A percentile compares a stretch with the other conserved stretches of the same genome.
Evolutionary conservation across 2,113 vertebrate genomes (phyloP).

Genomic region (Morone chrysops): DNA sequence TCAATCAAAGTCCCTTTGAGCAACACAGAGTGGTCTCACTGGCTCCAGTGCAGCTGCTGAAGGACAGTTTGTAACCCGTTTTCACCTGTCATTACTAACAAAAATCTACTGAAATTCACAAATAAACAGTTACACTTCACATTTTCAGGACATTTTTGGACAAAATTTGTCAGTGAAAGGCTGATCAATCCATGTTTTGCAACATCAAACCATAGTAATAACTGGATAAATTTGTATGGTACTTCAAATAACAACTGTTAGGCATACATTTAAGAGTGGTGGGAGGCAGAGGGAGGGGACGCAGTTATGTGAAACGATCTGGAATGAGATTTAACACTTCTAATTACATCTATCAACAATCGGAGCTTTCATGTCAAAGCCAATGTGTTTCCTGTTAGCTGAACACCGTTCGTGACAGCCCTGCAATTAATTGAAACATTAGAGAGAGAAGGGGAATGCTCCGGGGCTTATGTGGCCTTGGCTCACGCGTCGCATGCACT

Average conservation of each 20-base stretch:
- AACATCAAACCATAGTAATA: background rate
- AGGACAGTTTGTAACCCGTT: background rate
- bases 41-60: conserved; percentile 9
- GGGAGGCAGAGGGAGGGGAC: conserved; percentile 2
- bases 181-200: background rate
- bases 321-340: conserved; percentile 73
- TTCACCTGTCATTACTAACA: conserved; percentile 9
- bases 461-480: conserved; percentile 78
- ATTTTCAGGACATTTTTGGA: background rate
- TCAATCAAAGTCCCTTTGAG: conserved; percentile 16
- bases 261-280: background rate
- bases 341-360: conserved; percentile 80
- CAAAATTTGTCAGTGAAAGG: background rate
- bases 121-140: background rate
- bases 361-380: conserved; percentile 70
- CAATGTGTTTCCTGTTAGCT: conserved; percentile 81
- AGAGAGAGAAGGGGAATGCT: conserved; percentile 67
- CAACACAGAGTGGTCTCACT: background rate
- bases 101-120: background rate
- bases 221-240: background rate
- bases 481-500: conserved; percentile 68
- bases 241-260: conserved; percentile 25
- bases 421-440: conserved; percentile 82
- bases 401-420: conserved; percentile 79
- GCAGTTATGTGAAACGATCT: conserved; percentile 53